A percentile compares a stretch with the other conserved stretches of the same genome.
These are phyloP conservation scores for Drosophila imparisetae DNA, from an alignment of 2,888 invertebrate species.

Conservation along the genomic window DNA sequence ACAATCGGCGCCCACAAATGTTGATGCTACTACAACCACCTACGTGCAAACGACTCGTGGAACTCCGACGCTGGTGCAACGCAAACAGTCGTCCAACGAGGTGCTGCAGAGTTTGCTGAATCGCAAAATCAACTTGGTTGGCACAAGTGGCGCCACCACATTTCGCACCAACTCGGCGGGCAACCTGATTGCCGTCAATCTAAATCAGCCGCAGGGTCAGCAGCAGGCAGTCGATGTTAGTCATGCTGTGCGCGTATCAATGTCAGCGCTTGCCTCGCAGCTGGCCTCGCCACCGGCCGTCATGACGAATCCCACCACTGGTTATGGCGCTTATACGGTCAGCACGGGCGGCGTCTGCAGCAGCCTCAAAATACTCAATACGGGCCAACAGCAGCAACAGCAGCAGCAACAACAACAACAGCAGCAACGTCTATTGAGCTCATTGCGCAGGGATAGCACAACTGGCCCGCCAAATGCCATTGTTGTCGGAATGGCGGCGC, in stretches of 20 bases:
- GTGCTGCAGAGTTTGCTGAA: constrained; percentile 83
- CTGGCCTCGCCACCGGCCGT: constrained; percentile 84
- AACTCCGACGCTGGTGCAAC: constrained; percentile 67
- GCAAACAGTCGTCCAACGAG: constrained; percentile 82
- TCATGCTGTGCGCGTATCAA: constrained; percentile 84
- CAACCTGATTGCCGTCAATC: constrained; percentile 82
- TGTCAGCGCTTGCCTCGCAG: constrained; percentile 85
- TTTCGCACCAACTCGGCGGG: constrained; percentile 82
- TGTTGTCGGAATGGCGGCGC: constrained; percentile 85
- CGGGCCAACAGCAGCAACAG: constrained; percentile 73
- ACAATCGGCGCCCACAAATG: constrained; percentile 58
- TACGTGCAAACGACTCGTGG: constrained; percentile 78
- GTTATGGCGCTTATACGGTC: constrained; percentile 80
- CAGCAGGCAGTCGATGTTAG: constrained; percentile 51
- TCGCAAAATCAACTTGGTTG: constrained; percentile 83
- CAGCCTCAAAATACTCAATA: constrained; percentile 77
- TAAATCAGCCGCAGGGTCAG: constrained; percentile 57
- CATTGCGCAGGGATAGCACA: constrained; percentile 85
- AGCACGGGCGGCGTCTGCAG: constrained; percentile 67
- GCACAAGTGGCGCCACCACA: constrained; percentile 70
- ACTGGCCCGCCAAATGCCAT: constrained; percentile 82
- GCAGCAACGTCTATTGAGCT: constrained; percentile 83
- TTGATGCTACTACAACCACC: constrained; percentile 70
- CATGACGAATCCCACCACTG: constrained; percentile 83
- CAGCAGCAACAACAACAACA: constrained; percentile 78